A percentile compares a stretch with the other conserved stretches of the same genome.
These are phyloP conservation scores for Embiotoca jacksoni DNA, from an alignment of 2,113 vertebrate species.

Conservation along the genomic window DNA sequence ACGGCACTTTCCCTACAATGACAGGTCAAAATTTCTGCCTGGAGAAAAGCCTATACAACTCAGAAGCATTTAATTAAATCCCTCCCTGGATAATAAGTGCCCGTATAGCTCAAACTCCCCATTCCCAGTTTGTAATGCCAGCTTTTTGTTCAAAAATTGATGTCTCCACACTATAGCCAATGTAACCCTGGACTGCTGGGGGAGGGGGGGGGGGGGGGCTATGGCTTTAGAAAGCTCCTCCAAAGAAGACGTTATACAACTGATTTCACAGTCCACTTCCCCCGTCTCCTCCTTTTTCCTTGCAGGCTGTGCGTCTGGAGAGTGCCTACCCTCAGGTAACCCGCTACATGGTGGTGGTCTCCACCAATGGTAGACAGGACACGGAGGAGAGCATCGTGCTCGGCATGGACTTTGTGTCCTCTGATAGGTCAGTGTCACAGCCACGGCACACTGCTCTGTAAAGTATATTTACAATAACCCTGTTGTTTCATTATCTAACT, in stretches of 20 bases:
- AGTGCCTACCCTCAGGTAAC: slow-evolving; percentile 93
- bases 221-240: neutral
- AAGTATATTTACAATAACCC: neutral
- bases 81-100: neutral
- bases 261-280: neutral
- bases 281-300: neutral
- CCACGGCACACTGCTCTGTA: neutral
- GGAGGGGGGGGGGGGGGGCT: no score
- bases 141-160: neutral
- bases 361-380: slow-evolving; percentile 95
- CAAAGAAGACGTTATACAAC: neutral
- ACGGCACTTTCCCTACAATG: no score
- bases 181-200: neutral
- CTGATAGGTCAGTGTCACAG: slow-evolving; percentile 88
- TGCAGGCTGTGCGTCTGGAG: slow-evolving; percentile 95
- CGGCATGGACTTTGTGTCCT: slow-evolving; percentile 94
- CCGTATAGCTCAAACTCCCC: neutral
- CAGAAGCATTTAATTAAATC: neutral
- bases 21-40: no score
- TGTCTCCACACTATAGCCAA: neutral
- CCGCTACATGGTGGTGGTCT: slow-evolving; percentile 98
- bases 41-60: no score
- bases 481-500: neutral
- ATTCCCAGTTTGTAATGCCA: neutral
- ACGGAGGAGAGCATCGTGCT: slow-evolving; percentile 98